Percentiles rank a stretch among this genome's conserved stretches.
These are phyloP conservation scores for Melanotaenia maccullochi DNA, from an alignment of 2,797 vertebrate species.

Conservation along the genomic window DNA sequence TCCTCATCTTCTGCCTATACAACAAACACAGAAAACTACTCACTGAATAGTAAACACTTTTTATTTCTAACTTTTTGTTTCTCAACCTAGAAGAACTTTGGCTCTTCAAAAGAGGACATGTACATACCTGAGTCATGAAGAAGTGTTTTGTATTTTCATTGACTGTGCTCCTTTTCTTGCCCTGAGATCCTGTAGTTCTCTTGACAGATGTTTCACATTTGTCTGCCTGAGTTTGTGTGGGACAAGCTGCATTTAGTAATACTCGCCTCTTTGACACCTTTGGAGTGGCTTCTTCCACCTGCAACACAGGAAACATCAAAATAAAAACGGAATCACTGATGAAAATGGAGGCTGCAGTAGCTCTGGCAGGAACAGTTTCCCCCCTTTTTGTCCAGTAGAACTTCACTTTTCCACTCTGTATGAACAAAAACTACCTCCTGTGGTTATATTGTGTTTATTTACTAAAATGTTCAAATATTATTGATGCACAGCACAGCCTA, in stretches of 20 bases:
- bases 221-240: conserved; percentile 8
- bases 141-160: conserved; percentile 68
- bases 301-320: conserved; percentile 12
- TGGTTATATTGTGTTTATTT: background rate
- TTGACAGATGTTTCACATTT: background rate
- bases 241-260: conserved; percentile 38
- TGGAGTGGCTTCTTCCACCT: conserved; percentile 77
- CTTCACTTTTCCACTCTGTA: background rate
- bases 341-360: background rate
- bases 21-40: background rate
- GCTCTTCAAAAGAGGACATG: background rate
- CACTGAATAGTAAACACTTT: background rate
- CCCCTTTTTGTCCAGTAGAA: background rate
- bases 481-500: conserved; percentile 38
- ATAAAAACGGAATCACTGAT: background rate
- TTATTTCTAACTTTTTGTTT: background rate
- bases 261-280: conserved; percentile 71
- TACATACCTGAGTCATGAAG: conserved; percentile 89
- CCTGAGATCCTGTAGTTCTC: background rate
- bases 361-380: background rate
- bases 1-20: conserved; percentile 67
- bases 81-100: background rate
- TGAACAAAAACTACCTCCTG: background rate
- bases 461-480: background rate
- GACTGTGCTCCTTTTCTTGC: background rate